These are phyloP conservation scores for Oxystoma pomonae DNA, from an alignment of 2,888 invertebrate genomes.

Conservation along the genomic window DNA sequence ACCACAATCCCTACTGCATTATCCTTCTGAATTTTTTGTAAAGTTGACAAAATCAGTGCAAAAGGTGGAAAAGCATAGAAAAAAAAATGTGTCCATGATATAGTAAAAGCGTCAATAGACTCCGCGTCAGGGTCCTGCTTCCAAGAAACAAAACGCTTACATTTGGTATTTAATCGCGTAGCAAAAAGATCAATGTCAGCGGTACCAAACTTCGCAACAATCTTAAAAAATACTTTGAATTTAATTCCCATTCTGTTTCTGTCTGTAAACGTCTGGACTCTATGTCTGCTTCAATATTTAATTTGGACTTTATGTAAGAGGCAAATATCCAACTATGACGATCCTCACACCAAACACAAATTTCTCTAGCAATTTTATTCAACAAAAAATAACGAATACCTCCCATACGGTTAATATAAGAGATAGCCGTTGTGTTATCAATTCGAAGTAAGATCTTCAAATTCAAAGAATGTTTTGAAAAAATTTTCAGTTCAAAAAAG, in stretches of 20 bases:
- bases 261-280: conserved; percentile 5
- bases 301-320: conserved; percentile 7
- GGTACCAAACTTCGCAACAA: background rate
- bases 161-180: conserved; percentile 7
- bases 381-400: background rate
- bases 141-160: conserved; percentile 8
- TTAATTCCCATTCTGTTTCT: conserved; percentile 9
- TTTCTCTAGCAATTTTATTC: background rate
- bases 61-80: conserved; percentile 25
- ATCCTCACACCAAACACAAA: conserved; percentile 5
- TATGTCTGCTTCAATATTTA: background rate
- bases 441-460: background rate
- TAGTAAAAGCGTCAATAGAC: conserved; percentile 21
- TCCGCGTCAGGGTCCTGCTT: conserved; percentile 16
- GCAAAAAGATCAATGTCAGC: conserved; percentile 8
- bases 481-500: conserved; percentile 3
- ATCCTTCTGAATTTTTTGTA: conserved; percentile 19
- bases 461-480: conserved; percentile 4
- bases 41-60: conserved; percentile 12
- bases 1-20: conserved; percentile 16
- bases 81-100: conserved; percentile 13
- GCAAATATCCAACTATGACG: conserved; percentile 8
- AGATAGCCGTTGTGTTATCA: background rate
- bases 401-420: background rate
- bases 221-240: conserved; percentile 4